Evolutionary conservation across 2,888 invertebrate species (phyloP).

Genomic region (Pristionchus arcanus): DNA sequence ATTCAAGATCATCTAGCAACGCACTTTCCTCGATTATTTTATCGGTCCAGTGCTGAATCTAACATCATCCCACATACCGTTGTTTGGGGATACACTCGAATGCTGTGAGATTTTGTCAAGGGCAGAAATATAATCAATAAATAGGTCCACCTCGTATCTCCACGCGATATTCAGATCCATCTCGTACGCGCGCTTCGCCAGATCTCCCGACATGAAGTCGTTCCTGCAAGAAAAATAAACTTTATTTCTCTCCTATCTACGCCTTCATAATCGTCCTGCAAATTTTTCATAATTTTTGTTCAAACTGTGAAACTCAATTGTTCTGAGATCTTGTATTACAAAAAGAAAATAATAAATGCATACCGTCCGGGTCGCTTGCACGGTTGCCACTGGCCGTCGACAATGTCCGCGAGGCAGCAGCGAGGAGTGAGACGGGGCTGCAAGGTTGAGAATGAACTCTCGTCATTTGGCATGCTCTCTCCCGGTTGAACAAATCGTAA

Average conservation of each 20-base stretch:
- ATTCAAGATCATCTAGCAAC: no score
- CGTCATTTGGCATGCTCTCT: not conserved
- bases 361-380: slow-evolving; percentile 23
- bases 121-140: no score
- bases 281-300: not conserved
- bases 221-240: not conserved
- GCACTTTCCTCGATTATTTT: no score
- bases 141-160: not conserved
- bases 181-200: slow-evolving; percentile 23
- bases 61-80: no score
- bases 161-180: slow-evolving; percentile 43
- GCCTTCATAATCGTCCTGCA: not conserved
- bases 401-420: slow-evolving; percentile 3
- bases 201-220: not conserved
- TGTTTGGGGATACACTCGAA: no score
- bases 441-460: not conserved
- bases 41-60: no score
- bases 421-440: slow-evolving; percentile 1
- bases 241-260: not conserved
- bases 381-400: not conserved
- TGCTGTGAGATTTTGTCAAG: no score
- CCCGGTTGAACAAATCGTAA: no score
- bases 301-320: not conserved
- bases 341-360: not conserved
- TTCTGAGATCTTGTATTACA: not conserved